These are phyloP conservation scores for Callorhinus ursinus DNA, from an alignment of 2,113 vertebrate genomes.

Conservation along the genomic window DNA sequence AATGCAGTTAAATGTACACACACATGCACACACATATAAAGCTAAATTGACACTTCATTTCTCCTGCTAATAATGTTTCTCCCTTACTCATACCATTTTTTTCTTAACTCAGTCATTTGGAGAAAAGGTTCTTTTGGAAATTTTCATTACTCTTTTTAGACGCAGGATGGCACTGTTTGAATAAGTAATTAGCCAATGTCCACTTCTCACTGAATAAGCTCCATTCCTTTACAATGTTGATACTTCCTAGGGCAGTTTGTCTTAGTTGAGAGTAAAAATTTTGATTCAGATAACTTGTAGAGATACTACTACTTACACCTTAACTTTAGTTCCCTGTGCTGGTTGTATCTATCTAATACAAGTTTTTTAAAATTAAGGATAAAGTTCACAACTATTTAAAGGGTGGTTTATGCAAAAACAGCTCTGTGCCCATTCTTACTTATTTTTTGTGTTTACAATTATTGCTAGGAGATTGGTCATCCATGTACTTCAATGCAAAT, in stretches of 20 bases:
- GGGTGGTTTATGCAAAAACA: slow-evolving; percentile 3
- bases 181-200: slow-evolving; percentile 78
- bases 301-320: not conserved
- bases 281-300: not conserved
- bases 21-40: not conserved
- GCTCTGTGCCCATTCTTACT: not conserved
- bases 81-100: not conserved
- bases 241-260: slow-evolving; percentile 32
- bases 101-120: not conserved
- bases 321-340: slow-evolving; percentile 6
- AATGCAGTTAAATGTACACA: not conserved
- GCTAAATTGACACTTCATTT: slow-evolving; percentile 14
- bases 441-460: slow-evolving; percentile 37
- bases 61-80: slow-evolving; percentile 17
- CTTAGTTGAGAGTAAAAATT: slow-evolving; percentile 5
- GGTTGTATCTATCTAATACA: not conserved
- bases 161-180: slow-evolving; percentile 86
- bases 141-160: slow-evolving; percentile 68
- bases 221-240: not conserved
- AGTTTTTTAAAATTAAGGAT: slow-evolving; percentile 24
- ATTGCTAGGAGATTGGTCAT: not conserved
- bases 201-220: not conserved
- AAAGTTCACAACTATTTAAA: slow-evolving; percentile 11
- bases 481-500: not conserved
- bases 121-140: slow-evolving; percentile 28